Percentiles rank a stretch among this genome's conserved stretches.
These are phyloP conservation scores for Bombus superbus DNA, from an alignment of 1,140 invertebrate species.

Conservation along the genomic window DNA sequence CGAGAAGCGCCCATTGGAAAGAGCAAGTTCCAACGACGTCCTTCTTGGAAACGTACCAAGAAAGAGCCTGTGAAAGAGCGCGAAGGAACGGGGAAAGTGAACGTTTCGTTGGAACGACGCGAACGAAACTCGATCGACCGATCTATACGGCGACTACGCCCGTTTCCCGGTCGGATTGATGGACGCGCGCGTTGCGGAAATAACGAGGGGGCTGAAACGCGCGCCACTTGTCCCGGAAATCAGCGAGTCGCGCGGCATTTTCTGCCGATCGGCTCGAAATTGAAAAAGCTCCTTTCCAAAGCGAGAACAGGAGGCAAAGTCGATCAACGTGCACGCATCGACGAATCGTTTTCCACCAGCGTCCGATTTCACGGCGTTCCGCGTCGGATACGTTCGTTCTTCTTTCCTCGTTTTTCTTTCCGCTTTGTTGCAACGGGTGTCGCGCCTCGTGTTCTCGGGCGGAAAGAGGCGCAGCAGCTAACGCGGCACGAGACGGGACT, in stretches of 20 bases:
- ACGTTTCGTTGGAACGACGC: background rate
- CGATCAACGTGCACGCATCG: background rate
- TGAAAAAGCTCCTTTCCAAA: background rate
- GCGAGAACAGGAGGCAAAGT: background rate
- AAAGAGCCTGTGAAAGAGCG: background rate
- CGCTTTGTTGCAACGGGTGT: background rate
- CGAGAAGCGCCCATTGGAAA: background rate
- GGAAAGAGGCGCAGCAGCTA: background rate
- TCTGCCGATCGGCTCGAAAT: background rate
- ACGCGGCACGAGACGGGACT: background rate
- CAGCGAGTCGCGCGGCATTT: background rate
- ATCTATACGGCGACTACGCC: background rate
- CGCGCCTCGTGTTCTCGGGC: background rate
- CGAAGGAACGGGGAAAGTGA: background rate
- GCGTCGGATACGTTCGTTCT: background rate
- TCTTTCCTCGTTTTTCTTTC: background rate
- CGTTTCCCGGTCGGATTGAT: background rate
- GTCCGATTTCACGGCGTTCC: background rate
- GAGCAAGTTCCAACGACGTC: background rate
- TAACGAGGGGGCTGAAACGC: constrained; percentile 9
- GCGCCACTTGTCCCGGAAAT: constrained; percentile 23
- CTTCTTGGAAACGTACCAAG: background rate
- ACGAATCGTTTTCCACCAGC: background rate
- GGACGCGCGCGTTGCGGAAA: background rate
- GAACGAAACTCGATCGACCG: constrained; percentile 4